Evolutionary conservation across 1,140 invertebrate genomes (phyloP).

Genomic region (Diorhabda sublineata): DNA sequence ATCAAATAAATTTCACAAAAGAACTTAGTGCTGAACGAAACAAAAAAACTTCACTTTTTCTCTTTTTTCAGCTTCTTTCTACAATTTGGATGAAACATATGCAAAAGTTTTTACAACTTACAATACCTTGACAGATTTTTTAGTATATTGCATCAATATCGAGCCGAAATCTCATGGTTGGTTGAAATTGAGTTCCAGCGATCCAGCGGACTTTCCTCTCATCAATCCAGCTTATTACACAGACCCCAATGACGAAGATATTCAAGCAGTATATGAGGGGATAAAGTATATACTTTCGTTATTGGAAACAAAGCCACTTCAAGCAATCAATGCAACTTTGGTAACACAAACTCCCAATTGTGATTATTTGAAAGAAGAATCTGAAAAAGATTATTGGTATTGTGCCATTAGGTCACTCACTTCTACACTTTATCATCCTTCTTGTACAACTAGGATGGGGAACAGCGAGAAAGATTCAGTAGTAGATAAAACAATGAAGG

Average conservation of each 20-base stretch:
- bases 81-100: neutral
- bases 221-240: conserved; percentile 74
- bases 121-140: conserved; percentile 41
- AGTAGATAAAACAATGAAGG: conserved; percentile 47
- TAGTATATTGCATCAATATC: conserved; percentile 58
- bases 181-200: conserved; percentile 59
- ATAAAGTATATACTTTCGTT: conserved; percentile 57
- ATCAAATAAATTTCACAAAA: no score
- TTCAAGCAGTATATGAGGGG: conserved; percentile 59
- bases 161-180: conserved; percentile 69
- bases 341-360: conserved; percentile 26
- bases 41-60: neutral
- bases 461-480: conserved; percentile 48
- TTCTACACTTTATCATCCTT: conserved; percentile 47
- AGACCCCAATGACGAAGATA: conserved; percentile 55
- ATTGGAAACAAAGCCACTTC: conserved; percentile 54
- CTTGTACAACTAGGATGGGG: conserved; percentile 60
- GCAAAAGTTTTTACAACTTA: neutral
- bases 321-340: conserved; percentile 1
- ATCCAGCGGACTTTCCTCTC: conserved; percentile 69
- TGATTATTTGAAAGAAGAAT: neutral
- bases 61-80: neutral
- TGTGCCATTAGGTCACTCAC: conserved; percentile 19
- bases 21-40: no score
- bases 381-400: conserved; percentile 23